A percentile compares a stretch with the other conserved stretches of the same genome.
phyloP scores from a whole-genome alignment of 2,888 invertebrate genomes.

The Notodonta ziczac region DNA sequence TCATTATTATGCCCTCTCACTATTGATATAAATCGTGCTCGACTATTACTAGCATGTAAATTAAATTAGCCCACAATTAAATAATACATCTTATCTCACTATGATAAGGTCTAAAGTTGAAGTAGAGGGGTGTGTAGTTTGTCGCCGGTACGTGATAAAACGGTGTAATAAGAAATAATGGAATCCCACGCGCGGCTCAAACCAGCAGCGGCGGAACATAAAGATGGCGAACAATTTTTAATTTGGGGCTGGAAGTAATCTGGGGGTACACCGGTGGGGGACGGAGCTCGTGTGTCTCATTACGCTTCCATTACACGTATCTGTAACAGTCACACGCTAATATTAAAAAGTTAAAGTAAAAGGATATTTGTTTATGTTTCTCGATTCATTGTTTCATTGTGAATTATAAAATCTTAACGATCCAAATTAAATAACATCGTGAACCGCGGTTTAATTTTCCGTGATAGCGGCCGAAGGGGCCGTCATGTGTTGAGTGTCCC shows the following conservation, averaged over 20 bases:
- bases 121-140: not conserved
- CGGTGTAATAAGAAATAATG: constrained; percentile 21
- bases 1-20: too few relatives aligned
- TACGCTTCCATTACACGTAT: not conserved
- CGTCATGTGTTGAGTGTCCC: too few relatives aligned
- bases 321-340: too few relatives aligned
- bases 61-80: constrained; percentile 16
- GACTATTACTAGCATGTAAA: constrained; percentile 41
- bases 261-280: not conserved
- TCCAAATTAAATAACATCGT: too few relatives aligned
- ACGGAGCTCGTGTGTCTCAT: not conserved
- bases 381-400: too few relatives aligned
- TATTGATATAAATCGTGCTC: constrained; percentile 25
- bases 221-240: constrained; percentile 6
- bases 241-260: not conserved
- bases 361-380: too few relatives aligned
- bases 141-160: constrained; percentile 22
- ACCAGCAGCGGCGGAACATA: constrained; percentile 2
- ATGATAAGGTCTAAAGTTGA: constrained; percentile 23
- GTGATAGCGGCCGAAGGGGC: too few relatives aligned
- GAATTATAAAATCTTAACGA: too few relatives aligned
- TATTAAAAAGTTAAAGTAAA: too few relatives aligned
- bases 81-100: constrained; percentile 11
- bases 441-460: too few relatives aligned
- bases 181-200: constrained; percentile 9